Evolutionary conservation across 2,888 invertebrate genomes (phyloP).

Genomic region (Plagodis dolabraria): DNA sequence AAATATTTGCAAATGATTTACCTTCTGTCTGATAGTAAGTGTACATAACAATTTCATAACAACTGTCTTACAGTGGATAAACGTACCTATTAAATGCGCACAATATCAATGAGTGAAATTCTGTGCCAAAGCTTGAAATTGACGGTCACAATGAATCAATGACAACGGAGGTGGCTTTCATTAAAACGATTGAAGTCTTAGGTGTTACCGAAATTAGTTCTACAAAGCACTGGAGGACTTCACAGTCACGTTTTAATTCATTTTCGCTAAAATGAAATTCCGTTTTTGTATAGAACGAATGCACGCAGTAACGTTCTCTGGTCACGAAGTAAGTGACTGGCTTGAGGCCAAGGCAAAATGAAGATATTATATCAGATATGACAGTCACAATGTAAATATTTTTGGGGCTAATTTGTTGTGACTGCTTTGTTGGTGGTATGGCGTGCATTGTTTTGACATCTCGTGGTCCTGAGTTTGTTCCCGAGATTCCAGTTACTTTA

Average conservation of each 20-base stretch:
- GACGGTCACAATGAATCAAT: neutral
- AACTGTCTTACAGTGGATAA: too few species aligned
- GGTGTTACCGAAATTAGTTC: slow-evolving; percentile 21
- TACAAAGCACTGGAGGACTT: slow-evolving; percentile 22
- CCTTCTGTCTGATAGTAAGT: too few species aligned
- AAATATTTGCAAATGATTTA: too few species aligned
- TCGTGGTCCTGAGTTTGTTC: too few species aligned
- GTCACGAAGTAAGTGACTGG: slow-evolving; percentile 44
- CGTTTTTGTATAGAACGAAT: slow-evolving; percentile 42
- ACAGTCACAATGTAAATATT: too few species aligned
- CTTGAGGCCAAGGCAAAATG: slow-evolving; percentile 43
- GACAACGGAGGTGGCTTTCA: neutral
- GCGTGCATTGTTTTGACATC: too few species aligned
- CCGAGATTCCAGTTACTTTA: too few species aligned
- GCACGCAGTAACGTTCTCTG: slow-evolving; percentile 20
- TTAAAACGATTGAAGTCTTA: slow-evolving; percentile 17
- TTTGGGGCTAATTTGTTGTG: too few species aligned
- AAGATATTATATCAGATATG: slow-evolving; percentile 22
- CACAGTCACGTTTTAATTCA: slow-evolving; percentile 50
- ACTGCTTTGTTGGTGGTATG: too few species aligned
- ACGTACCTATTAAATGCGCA: too few species aligned
- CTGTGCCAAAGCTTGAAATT: neutral
- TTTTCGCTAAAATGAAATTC: slow-evolving; percentile 55
- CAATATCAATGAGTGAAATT: too few species aligned
- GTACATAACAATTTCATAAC: too few species aligned